These are phyloP conservation scores for Drosophila cyrtoloma DNA, from an alignment of 2,888 invertebrate genomes.

Conservation along the genomic window DNA sequence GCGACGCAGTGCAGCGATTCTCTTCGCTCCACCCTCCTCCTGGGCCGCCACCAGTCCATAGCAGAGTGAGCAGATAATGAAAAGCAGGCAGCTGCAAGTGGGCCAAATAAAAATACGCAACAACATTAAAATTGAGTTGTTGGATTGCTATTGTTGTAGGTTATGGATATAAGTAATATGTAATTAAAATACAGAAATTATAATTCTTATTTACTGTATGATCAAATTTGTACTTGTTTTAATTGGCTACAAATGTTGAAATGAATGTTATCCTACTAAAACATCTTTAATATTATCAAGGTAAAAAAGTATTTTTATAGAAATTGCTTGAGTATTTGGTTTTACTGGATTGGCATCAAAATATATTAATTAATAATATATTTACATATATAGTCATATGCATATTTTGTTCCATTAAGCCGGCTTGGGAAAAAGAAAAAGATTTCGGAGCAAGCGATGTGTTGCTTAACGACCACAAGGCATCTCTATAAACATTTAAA, in stretches of 20 bases:
- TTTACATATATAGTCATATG: neutral
- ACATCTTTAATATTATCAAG: neutral
- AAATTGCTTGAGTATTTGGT: neutral
- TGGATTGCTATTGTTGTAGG: neutral
- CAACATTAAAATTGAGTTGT: neutral
- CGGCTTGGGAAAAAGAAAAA: conserved; percentile 1
- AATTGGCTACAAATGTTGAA: neutral
- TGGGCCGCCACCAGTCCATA: conserved; percentile 71
- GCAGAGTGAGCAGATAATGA: conserved; percentile 75
- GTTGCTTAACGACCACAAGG: conserved; percentile 34
- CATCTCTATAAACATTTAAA: conserved; percentile 12
- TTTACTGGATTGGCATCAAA: neutral
- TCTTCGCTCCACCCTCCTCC: conserved; percentile 78
- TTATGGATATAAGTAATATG: neutral
- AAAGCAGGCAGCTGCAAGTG: conserved; percentile 75
- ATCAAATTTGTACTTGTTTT: neutral
- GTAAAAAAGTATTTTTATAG: neutral
- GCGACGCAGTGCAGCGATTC: conserved; percentile 78
- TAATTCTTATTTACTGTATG: neutral
- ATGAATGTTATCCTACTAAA: neutral
- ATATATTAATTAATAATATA: neutral
- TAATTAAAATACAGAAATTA: neutral
- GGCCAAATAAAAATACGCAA: neutral
- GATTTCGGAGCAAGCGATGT: neutral
- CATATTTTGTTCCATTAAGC: conserved; percentile 2